Evolutionary conservation across 2,797 vertebrate genomes (phyloP).

Genomic region (Scleropages formosus): DNA sequence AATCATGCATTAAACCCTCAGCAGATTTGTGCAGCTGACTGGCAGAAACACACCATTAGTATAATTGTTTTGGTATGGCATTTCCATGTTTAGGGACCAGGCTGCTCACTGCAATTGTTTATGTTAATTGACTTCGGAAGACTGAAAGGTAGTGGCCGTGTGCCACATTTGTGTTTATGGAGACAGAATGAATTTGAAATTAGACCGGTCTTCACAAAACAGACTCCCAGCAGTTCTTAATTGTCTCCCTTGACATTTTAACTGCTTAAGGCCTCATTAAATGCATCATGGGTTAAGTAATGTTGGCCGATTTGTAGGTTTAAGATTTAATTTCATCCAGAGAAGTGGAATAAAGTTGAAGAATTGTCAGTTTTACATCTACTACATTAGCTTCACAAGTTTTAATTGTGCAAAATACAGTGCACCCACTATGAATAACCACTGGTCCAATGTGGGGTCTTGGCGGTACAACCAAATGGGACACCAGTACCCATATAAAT

Average conservation of each 20-base stretch:
- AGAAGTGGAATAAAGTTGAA: background rate
- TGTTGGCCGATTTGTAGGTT: background rate
- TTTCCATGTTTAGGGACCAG: constrained; percentile 22
- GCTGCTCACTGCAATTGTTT: constrained; percentile 19
- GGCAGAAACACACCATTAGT: constrained; percentile 24
- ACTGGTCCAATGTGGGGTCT: no score
- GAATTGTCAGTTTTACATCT: background rate
- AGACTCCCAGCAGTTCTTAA: constrained; percentile 25
- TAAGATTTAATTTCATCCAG: background rate
- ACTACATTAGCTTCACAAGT: no score
- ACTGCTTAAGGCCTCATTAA: constrained; percentile 24
- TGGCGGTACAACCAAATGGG: no score
- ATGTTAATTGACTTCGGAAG: constrained; percentile 27
- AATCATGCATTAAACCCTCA: constrained; percentile 8
- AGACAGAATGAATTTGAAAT: constrained; percentile 24
- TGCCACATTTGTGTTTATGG: constrained; percentile 28
- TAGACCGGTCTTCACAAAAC: constrained; percentile 21
- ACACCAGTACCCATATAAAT: no score
- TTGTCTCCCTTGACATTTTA: constrained; percentile 20
- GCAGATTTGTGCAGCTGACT: constrained; percentile 13
- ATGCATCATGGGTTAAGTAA: constrained; percentile 27
- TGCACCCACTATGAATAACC: no score
- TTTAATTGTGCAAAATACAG: no score
- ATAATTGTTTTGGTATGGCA: constrained; percentile 28
- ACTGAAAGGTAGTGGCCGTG: constrained; percentile 24